Conservation (phyloP, 2,797 vertebrate genomes). For the Macropodus opercularis region DNA sequence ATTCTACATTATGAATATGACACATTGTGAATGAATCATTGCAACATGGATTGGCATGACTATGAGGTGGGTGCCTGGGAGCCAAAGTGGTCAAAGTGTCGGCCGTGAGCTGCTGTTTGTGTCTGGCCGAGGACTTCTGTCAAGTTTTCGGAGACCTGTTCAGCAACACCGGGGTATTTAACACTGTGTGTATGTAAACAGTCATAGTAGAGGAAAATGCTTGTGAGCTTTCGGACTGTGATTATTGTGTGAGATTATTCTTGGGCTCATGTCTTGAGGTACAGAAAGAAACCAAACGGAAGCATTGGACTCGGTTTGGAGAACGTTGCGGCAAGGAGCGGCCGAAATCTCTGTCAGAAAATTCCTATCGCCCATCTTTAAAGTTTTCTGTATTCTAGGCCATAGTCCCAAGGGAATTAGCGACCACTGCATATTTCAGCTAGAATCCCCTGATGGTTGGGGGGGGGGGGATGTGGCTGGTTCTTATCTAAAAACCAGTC, state of each 20-base stretch:
- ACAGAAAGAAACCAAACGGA: not conserved
- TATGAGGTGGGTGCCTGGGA: no score
- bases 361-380: slow-evolving; percentile 15
- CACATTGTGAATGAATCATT: no score
- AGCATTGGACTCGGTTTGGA: slow-evolving; percentile 14
- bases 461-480: slow-evolving; percentile 9
- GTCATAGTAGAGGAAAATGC: no score
- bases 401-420: slow-evolving; percentile 9
- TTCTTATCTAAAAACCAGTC: slow-evolving; percentile 31
- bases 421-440: slow-evolving; percentile 24
- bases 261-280: not conserved
- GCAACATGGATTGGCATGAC: no score
- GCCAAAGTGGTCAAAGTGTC: no score
- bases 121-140: not conserved
- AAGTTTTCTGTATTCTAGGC: slow-evolving; percentile 12
- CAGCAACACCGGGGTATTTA: not conserved
- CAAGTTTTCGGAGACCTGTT: not conserved
- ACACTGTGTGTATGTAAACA: not conserved
- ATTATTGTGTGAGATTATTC: no score
- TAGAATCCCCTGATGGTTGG: slow-evolving; percentile 10
- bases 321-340: not conserved
- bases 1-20: not conserved
- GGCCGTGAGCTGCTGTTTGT: not conserved
- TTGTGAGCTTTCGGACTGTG: not conserved
- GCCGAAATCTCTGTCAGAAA: slow-evolving; percentile 20